A percentile compares a stretch with the other conserved stretches of the same genome.
phyloP scores from a whole-genome alignment of 2,888 invertebrate species.

The Aleiodes alternator region DNA sequence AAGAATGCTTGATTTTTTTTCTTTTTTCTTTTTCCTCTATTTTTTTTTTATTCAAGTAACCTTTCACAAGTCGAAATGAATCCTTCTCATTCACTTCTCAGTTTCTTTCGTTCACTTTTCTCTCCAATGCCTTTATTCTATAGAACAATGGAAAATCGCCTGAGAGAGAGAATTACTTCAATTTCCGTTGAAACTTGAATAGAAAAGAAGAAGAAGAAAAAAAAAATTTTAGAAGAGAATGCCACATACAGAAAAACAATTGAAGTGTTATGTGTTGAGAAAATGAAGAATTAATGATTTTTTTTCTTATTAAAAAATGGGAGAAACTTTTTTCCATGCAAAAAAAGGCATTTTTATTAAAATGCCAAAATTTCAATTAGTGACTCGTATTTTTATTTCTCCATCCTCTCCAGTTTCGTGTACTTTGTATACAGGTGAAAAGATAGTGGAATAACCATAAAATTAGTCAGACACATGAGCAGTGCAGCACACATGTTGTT shows the following conservation, averaged over 20 bases:
- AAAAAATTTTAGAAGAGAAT: slow-evolving; percentile 4
- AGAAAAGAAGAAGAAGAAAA: background rate
- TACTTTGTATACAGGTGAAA: slow-evolving; percentile 1
- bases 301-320: too few species aligned
- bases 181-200: slow-evolving; percentile 4
- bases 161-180: slow-evolving; percentile 21
- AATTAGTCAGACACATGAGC: slow-evolving; percentile 10
- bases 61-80: slow-evolving; percentile 36
- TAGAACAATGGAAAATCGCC: slow-evolving; percentile 35
- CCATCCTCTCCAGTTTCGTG: background rate
- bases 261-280: slow-evolving; percentile 1
- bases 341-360: background rate
- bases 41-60: slow-evolving; percentile 30
- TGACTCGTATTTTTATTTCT: slow-evolving; percentile 8
- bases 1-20: slow-evolving; percentile 30
- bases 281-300: slow-evolving; percentile 1
- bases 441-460: background rate
- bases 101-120: slow-evolving; percentile 20
- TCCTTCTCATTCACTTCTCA: slow-evolving; percentile 19
- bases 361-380: background rate
- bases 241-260: slow-evolving; percentile 22
- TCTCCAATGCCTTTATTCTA: slow-evolving; percentile 26
- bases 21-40: too few species aligned
- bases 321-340: too few species aligned
- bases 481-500: background rate